Base-by-base conservation (phyloP, 2,888 invertebrate species). In the Glaucopsyche alexis region DNA sequence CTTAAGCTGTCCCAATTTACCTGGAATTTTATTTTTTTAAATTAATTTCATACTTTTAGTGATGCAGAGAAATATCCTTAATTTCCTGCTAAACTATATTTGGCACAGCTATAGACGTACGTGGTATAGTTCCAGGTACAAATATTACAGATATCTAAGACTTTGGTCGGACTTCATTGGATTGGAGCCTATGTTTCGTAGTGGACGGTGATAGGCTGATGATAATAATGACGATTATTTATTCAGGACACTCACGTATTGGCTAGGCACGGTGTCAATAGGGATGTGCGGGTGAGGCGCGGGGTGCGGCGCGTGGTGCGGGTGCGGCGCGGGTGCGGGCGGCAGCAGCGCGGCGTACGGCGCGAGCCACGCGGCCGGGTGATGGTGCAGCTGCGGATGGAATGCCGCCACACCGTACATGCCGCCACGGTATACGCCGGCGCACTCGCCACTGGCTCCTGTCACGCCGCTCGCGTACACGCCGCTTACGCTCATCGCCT, bases 1-100 rank as follows among this genome's bases (percentile, higher is more conserved):
- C 93, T 92, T 91, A 93, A 88, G 91, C 90, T 93, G 88, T 93
- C 93, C 93, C 93, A 93, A 90, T 93, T 93, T 87, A 93, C 92
- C 93, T 93, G 92, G 88, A 92, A 92, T 89, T 88, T 86, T 86
- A 87, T 8, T 11, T 29, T 49, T 90, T 85, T 86, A 86, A 82
- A 80, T 80, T 84, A 84, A 60, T 14, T 13, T 38, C 60, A 60
- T 11, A 19, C 8, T 29, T 60, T 60, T 55, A 19, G 19, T 16
- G 55, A 11, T 11, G 16, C 8, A 19, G 52, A 52, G 16, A 7
- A 16, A 52, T 42, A 1, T 52, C 16, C 14, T 14, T n/a, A 49
- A 49, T 49, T 49, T 49, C 49, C 52, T 7, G 16, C n/a, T 52
- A 52, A 19, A 55, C 2, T 29, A 29, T 29, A 29, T 29, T 29